Evolutionary conservation across 2,888 invertebrate species (phyloP), one percentile per base, ranked within the genome.

Genomic region (Agriopis marginaria): DNA sequence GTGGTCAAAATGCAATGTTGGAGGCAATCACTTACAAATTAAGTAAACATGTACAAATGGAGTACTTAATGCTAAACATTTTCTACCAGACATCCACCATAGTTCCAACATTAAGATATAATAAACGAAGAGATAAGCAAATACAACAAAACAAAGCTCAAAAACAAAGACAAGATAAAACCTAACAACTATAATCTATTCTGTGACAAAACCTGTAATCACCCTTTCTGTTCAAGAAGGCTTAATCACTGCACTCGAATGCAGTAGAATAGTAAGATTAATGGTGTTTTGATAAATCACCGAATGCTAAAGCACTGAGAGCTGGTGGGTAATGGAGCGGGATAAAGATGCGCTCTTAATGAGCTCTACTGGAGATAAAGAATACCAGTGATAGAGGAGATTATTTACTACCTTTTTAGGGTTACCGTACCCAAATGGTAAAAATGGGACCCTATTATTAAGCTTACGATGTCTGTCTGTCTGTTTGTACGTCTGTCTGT

Each of bases 251-350:
- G 73, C 75, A 71, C 72, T 74, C 74, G 72, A 74, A 77, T 77
- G 76, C 76, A 77, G 73, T 72, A 45, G 53, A 62, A 51, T 12
- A 17, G 44, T 58, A 68, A 72, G 87, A 89, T 89, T 86, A 86
- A 89, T 88, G 86, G 81, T 77, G 73, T 80, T 83, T 84, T 89
- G 89, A 88, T 89, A 85, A 87, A 89, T 88, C 79, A 71, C 74
- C 75, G 68, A 69, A 65, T 53, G 59, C 56, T 60, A 55, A 17
- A 39, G 47, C 45, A 47, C 8, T 3, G n/a, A 54, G 59, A 49
- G 59, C 49, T 45, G 11, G 50, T 81, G 79, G 84, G 83, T 86
- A 88, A 89, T 88, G 87, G 84, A 80, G 81, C 80, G 84, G 40
- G 72, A 63, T 69, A 75, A 61, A 73, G 70, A 72, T 73, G 72